phyloP scores from a whole-genome alignment of 2,797 vertebrate genomes.

The Ciconia nigra region DNA sequence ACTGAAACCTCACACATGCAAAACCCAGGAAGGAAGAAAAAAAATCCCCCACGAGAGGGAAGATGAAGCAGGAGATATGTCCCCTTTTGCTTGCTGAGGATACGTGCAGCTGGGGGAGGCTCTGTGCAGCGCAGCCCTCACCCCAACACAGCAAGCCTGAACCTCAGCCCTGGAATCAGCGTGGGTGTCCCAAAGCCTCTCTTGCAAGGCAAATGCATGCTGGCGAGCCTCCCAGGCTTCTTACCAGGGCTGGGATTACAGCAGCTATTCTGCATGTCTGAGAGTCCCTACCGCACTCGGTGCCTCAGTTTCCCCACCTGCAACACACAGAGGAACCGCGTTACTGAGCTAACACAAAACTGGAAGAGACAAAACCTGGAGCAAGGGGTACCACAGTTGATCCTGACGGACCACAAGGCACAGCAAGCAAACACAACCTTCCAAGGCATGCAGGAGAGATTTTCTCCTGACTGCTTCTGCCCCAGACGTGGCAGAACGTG shows the following conservation, averaged over 20 bases:
- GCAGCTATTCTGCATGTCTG: background rate
- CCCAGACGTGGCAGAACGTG: rapidly evolving
- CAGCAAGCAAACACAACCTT: background rate
- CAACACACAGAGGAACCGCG: rapidly evolving
- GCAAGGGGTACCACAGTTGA: rapidly evolving
- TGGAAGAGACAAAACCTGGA: background rate
- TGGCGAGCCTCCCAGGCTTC: background rate
- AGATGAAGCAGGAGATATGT: background rate
- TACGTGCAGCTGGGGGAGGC: rapidly evolving
- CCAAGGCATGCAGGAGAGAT: background rate
- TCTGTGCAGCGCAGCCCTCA: background rate
- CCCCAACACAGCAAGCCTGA: background rate
- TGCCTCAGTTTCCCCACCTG: background rate
- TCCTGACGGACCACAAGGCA: background rate
- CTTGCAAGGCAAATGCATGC: rapidly evolving
- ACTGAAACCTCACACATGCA: background rate
- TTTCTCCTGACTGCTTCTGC: background rate
- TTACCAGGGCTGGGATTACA: background rate
- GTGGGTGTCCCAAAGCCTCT: background rate
- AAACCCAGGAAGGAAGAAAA: background rate
- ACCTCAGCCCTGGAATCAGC: background rate
- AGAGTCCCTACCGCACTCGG: rapidly evolving
- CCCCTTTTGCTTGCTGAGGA: background rate
- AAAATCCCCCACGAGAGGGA: background rate
- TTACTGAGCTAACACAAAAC: background rate